Base-by-base conservation (phyloP, 1,140 invertebrate genomes). In the Alviniconcha marisindica region DNA sequence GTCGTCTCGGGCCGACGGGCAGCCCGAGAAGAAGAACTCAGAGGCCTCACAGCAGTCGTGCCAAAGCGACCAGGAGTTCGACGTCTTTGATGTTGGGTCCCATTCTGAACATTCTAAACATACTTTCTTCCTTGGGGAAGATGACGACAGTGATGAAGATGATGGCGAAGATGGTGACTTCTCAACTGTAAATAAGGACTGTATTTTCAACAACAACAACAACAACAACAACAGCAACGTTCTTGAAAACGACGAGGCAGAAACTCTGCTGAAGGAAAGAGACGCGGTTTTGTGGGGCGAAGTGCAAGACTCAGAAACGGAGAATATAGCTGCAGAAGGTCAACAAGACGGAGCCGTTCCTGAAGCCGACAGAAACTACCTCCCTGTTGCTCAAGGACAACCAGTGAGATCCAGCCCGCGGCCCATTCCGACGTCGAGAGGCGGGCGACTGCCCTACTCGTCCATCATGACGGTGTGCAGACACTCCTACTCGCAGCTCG, bases 401-500 rank as follows among this genome's bases (percentile, higher is more conserved):
- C 44, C 18, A 18, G 18, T 10, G 14, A 38, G 69, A 36, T 71
- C 69, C 12, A 15, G 10, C 7, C 69, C 69, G 36, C 36, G 69
- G 69, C 33, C 0, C 36, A 71, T 71, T 24, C 69, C 36, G 14
- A 1, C 33, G 14, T 69, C 31, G 24, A 71, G 69, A n/a, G n/a
- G n/a, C n/a, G n/a, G n/a, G n/a, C n/a, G n/a, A n/a, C n/a, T n/a
- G n/a, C n/a, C n/a, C n/a, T n/a, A n/a, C 36, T 15, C 69, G 10
- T 71, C 44, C 28, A 31, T 18, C 38, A 7, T 76, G 42, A 54
- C 73, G 1, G n/a, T 54, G 73, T 76, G 73, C 73, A n/a, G 73
- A 24, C 38, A 36, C 42, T 51, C 42, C 14, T 42, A 51, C 44
- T 5, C 14, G 10, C 42, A 51, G 42, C 31, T 76, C 42, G n/a